Base-by-base conservation (phyloP, 2,797 vertebrate genomes). In the Tokudaia muenninki region DNA sequence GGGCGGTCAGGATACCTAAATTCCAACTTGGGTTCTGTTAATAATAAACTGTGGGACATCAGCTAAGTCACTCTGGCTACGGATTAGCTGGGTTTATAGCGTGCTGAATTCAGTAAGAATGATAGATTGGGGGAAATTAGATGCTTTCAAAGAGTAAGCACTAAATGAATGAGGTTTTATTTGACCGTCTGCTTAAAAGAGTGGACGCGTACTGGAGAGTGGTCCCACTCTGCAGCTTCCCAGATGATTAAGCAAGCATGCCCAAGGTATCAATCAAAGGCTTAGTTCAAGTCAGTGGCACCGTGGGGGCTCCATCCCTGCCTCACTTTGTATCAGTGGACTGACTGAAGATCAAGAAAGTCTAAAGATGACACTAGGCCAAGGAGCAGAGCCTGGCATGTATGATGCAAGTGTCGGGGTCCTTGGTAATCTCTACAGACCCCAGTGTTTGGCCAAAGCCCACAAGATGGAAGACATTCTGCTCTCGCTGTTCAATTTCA, bases 401-500 rank as follows among this genome's bases (percentile, higher is more conserved):
- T 75, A 3, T 65, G 79, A 84, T 41, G 83, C 37, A 29, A 47
- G 87, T 52, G 0, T 79, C 16, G n/a, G 91, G 79, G 55, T 72
- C 75, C 82, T 44, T 12, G 78, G n/a, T 77, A 50, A 93, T 90
- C 91, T 94, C 91, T 34, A 1, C 14, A 37, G 96, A 84, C 89
- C 90, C 91, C 6, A 29, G 29, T 0, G 21, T 92, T 90, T 34
- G 6, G 96, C 96, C 96, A 95, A 96, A 97, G 87, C 95, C 92
- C 72, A 12, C 83, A 75, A 79, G 97, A 98, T 90, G 97, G 97
- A 96, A 97, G 96, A 55, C n/a, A 72, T 96, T 96, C 97, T 95
- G 77, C 41, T 14, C 34, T 16, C 9, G 78, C 91, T 90, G 82
- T 95, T 95, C 96, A 87, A 11, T 90, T 97, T 94, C 72, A 84